phyloP scores from a whole-genome alignment of 2,888 invertebrate genomes.

The Liodrosophila aerea region DNA sequence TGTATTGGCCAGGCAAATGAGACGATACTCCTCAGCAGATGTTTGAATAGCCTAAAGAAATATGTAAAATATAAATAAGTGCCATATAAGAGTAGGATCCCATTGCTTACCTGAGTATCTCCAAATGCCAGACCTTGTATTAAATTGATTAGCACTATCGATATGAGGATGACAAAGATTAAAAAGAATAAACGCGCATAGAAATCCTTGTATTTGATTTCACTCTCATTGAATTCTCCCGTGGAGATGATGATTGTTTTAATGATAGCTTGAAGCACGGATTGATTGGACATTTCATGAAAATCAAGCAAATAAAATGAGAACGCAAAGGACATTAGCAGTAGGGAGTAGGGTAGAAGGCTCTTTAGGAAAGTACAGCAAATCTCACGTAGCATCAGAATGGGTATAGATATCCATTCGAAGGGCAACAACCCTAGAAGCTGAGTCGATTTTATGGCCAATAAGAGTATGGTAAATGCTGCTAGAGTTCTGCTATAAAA shows the following conservation, averaged over 20 bases:
- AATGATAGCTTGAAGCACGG: background rate
- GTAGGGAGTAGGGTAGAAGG: slow-evolving; percentile 16
- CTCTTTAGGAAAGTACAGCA: slow-evolving; percentile 12
- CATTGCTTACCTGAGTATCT: slow-evolving; percentile 36
- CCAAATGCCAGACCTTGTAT: slow-evolving; percentile 25
- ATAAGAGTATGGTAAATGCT: slow-evolving; percentile 21
- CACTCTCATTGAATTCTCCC: slow-evolving; percentile 33
- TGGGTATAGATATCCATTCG: slow-evolving; percentile 11
- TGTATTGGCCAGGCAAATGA: too few species aligned
- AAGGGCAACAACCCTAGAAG: slow-evolving; percentile 21
- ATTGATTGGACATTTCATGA: background rate
- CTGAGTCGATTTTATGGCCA: slow-evolving; percentile 10
- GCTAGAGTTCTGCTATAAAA: slow-evolving; percentile 11
- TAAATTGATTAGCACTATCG: slow-evolving; percentile 36
- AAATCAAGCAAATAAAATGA: slow-evolving; percentile 26
- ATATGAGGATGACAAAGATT: slow-evolving; percentile 16
- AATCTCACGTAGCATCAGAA: slow-evolving; percentile 28
- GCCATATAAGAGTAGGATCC: too few species aligned
- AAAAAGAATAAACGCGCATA: slow-evolving; percentile 3
- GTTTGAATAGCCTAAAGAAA: too few species aligned
- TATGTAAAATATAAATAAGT: too few species aligned
- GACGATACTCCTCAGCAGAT: too few species aligned
- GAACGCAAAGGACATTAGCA: slow-evolving; percentile 13
- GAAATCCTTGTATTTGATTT: background rate
- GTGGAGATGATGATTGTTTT: slow-evolving; percentile 27